Evolutionary conservation across 2,888 invertebrate genomes (phyloP).

Genomic region (Villa cingulata): DNA sequence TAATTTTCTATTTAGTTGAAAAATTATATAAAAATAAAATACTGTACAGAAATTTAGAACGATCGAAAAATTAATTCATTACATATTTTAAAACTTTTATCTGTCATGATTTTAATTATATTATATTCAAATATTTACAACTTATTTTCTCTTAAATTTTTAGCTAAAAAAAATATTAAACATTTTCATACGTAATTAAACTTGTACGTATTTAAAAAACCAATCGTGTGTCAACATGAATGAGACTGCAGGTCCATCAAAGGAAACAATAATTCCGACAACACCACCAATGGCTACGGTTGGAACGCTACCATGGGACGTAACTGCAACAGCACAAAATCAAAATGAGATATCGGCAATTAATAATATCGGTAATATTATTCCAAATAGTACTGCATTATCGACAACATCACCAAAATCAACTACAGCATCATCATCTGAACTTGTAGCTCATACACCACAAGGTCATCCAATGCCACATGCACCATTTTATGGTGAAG

Average conservation of each 20-base stretch:
- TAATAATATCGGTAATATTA: slow-evolving; percentile 7
- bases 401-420: slow-evolving; percentile 32
- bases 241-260: slow-evolving; percentile 21
- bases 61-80: too few relatives aligned
- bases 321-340: slow-evolving; percentile 27
- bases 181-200: too few relatives aligned
- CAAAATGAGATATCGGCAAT: slow-evolving; percentile 16
- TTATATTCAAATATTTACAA: too few relatives aligned
- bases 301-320: slow-evolving; percentile 30
- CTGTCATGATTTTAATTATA: too few relatives aligned
- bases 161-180: too few relatives aligned
- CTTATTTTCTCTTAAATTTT: too few relatives aligned
- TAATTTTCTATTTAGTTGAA: too few relatives aligned
- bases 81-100: too few relatives aligned
- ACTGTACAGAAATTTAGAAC: too few relatives aligned
- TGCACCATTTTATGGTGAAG: slow-evolving; percentile 31
- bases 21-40: too few relatives aligned
- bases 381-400: slow-evolving; percentile 14
- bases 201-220: too few relatives aligned
- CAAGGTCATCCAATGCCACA: slow-evolving; percentile 27
- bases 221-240: slow-evolving; percentile 18
- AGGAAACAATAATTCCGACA: slow-evolving; percentile 5
- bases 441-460: slow-evolving; percentile 26
- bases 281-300: not conserved
- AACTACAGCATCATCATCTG: slow-evolving; percentile 17